Evolutionary conservation across 2,113 vertebrate genomes (phyloP), one percentile per base, ranked within the genome.

Genomic region (Crotalus tigris): DNA sequence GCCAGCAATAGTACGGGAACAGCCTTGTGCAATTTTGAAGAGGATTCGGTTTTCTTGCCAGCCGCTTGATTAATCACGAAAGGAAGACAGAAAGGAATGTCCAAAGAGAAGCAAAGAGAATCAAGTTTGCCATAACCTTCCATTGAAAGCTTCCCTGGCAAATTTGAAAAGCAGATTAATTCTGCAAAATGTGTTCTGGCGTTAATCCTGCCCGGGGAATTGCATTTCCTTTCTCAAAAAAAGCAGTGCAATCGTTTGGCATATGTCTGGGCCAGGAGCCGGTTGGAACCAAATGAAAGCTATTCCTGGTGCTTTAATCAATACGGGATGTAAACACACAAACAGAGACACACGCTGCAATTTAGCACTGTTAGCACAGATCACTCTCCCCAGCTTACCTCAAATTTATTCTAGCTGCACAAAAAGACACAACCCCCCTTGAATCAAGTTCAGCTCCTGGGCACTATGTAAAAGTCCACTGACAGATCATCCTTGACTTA

Each of bases 61-160:
- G 26, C 87, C 57, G 19, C 8, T 88, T 23, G n/a, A n/a, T 88
- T 39, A 59, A 46, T 59, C 33, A 17, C 58, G 24, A 26, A 61
- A 57, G 17, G 54, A 55, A 23, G 13, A 87, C 44, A 13, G 44
- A 29, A 33, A 54, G 19, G 69, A 81, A 39, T 39, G 69, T 39
- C n/a, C 29, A 54, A 87, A 87, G 46, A 15, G 1, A 51, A 1
- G 0, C 2, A 17, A 55, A 49, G 33, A 59, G 15, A 13, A 12
- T 33, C 0, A 0, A 11, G 0, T 4, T 55, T 13, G 8, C 6
- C 85, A n/a, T 26, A 85, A 33, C 23, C 1, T 51, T n/a, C 61
- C 88, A 51, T 21, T 19, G 33, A 26, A 89, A 89, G 54, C 11
- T 12, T 19, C 54, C 1, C 49, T 5, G 19, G 61, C 85, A 64